Percentiles rank a stretch among this genome's conserved stretches.
phyloP scores from a whole-genome alignment of 1,140 invertebrate species.

The Lutraria rhynchaena region DNA sequence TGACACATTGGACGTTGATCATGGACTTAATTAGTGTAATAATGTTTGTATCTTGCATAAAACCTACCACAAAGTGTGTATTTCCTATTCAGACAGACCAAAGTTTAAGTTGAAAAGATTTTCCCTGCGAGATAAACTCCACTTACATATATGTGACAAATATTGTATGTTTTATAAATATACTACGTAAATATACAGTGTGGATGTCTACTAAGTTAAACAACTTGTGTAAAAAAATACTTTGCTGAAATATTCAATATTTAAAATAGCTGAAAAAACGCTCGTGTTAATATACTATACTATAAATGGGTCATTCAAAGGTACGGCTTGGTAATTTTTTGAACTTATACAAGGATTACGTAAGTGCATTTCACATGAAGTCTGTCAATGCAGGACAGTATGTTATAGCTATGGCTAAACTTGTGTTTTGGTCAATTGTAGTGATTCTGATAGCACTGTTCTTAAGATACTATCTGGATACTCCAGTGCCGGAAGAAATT shows the following conservation, averaged over 20 bases:
- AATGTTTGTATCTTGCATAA: too few species aligned
- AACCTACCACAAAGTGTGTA: too few species aligned
- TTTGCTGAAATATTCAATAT: neutral
- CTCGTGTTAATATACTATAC: neutral
- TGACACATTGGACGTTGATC: too few species aligned
- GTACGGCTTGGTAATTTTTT: neutral
- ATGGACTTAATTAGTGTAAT: too few species aligned
- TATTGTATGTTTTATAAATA: too few species aligned
- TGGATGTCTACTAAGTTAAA: too few species aligned
- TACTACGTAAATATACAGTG: too few species aligned
- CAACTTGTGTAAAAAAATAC: too few species aligned
- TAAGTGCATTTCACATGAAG: conserved; percentile 35
- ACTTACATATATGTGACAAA: too few species aligned
- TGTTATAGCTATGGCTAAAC: conserved; percentile 10
- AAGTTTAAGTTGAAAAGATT: too few species aligned
- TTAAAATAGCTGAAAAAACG: neutral
- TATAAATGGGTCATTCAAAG: conserved; percentile 14
- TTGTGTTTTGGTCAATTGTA: conserved; percentile 44
- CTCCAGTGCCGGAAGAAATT: conserved; percentile 52
- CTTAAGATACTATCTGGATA: conserved; percentile 45
- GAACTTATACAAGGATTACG: conserved; percentile 13
- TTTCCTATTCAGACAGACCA: too few species aligned
- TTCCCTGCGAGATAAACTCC: too few species aligned
- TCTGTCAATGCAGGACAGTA: conserved; percentile 4
- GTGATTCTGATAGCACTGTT: conserved; percentile 46